Conservation (phyloP, 2,113 vertebrate genomes). For the cattle (Bos taurus) region ARS-UCD2.0 NC_037338.1:41610001-41610500, state of each 20-base stretch:
- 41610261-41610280: not conserved
- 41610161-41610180: not conserved
- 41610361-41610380: not conserved
- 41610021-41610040: constrained; percentile 34
- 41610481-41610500: not conserved
- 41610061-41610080: not conserved
- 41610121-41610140: constrained; percentile 15
- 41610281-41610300: not conserved
- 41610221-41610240: not conserved
- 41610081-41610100: constrained; percentile 30
- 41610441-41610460: not conserved
- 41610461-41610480: not conserved
- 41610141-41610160: not conserved
- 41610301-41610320: not conserved
- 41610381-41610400: not conserved
- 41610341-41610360: not conserved
- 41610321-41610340: not conserved
- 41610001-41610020: not conserved
- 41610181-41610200: not conserved
- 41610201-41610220: not conserved
- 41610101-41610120: not conserved
- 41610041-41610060: not conserved
- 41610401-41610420: not conserved
- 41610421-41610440: not conserved
- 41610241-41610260: not conserved